Evolutionary conservation across 2,113 vertebrate genomes (phyloP), one percentile per base, ranked within the genome.

Genomic region (Copsychus sechellarum): DNA sequence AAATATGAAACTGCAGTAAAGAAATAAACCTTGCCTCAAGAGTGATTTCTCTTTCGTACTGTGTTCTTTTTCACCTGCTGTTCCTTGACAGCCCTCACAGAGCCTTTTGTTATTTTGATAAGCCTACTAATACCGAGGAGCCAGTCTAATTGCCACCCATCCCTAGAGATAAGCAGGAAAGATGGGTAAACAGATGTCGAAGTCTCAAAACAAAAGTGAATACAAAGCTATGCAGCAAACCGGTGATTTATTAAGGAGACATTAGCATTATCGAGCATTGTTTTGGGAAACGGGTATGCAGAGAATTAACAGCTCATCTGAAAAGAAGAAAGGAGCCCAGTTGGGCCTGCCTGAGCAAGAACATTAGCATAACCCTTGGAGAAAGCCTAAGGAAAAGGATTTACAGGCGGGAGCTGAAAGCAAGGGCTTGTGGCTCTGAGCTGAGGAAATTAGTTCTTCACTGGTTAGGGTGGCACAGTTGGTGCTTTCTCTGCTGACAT

Each of bases 101-200:
- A 72, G 70, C 24, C 90, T 95, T 95, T 94, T 96, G 93, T 95
- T 94, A 85, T 90, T 97, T 89, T 77, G 81, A 88, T 95, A 95
- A 96, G 69, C 81, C 71, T 47, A 5, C 82, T 93, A 95, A 93
- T 86, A 78, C 58, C 1, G 0, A 66, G 64, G 86, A 93, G 80
- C 67, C 34, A 1, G 56, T 33, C 21, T 90, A 97, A 97, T 95
- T 94, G 69, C 86, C 88, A 92, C 64, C 34, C 83, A 83, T 88
- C 94, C 91, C 94, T 84, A 64, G 91, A 96, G 96, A 93, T 92
- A 95, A 95, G 80, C 2, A 5, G 50, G n/a, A 77, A 92, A 94
- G 92, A 96, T 95, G 79, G 60, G 50, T 80, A 93, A 92, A 87
- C 88, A 94, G 92, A 95, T 97, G 92, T 81, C 69, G 66, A 77